Conservation (phyloP, 2,113 vertebrate genomes). For the Hiodon tergisus region DNA sequence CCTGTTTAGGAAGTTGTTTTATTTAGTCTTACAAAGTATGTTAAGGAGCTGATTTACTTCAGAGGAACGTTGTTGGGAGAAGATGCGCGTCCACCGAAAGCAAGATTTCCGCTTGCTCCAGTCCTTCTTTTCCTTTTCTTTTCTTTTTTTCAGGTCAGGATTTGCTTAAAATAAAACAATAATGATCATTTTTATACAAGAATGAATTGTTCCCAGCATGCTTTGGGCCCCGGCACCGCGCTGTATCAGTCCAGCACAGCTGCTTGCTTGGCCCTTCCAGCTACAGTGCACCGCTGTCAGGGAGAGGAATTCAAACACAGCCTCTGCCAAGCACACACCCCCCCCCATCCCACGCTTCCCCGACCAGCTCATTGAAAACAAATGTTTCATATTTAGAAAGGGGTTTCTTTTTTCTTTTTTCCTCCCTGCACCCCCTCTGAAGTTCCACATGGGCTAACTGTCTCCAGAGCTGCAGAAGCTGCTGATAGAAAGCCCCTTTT, state of each 20-base stretch:
- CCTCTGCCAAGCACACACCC: background rate
- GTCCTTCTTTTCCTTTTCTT: too few relatives aligned
- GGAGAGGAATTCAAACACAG: slow-evolving; percentile 2
- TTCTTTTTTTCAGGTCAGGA: too few relatives aligned
- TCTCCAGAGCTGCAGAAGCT: slow-evolving; percentile 1
- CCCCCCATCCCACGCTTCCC: background rate
- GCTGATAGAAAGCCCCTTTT: background rate
- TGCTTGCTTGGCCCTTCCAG: background rate
- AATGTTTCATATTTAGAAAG: slow-evolving; percentile 1
- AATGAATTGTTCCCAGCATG: background rate
- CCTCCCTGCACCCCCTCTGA: background rate
- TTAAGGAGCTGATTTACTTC: too few relatives aligned
- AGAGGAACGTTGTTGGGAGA: too few relatives aligned
- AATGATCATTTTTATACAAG: too few relatives aligned
- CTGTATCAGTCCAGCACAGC: background rate
- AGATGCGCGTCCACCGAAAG: too few relatives aligned
- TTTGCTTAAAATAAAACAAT: too few relatives aligned
- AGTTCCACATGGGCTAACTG: background rate
- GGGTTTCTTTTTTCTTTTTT: background rate
- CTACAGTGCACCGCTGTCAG: background rate
- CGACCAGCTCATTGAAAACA: slow-evolving; percentile 3
- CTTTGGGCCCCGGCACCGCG: background rate
- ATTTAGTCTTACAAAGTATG: too few relatives aligned
- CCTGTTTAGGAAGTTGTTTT: too few relatives aligned
- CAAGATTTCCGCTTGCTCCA: too few relatives aligned